phyloP scores from a whole-genome alignment of 2,113 vertebrate species.

The Parus major region DNA sequence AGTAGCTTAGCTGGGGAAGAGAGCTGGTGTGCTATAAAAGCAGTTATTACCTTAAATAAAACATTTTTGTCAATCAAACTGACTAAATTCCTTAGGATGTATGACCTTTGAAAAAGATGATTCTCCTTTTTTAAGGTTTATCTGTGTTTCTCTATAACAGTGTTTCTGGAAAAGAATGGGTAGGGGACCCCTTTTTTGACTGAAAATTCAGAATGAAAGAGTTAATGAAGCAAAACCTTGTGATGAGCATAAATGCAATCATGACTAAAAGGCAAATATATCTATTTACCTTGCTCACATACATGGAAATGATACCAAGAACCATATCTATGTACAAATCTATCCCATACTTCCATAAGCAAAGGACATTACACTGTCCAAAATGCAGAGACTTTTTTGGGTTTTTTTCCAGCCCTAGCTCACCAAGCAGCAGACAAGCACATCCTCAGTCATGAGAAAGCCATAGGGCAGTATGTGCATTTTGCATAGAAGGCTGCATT shows the following conservation, averaged over 20 bases:
- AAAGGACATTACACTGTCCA: neutral
- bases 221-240: neutral
- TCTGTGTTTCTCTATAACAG: neutral
- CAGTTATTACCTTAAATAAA: neutral
- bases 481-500: constrained; percentile 34
- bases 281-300: neutral
- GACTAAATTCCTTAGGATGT: neutral
- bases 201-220: neutral
- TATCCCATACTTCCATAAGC: neutral
- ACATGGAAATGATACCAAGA: neutral
- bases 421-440: neutral
- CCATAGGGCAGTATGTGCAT: neutral
- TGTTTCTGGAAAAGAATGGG: neutral
- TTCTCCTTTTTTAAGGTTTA: neutral
- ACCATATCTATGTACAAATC: neutral
- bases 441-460: constrained; percentile 19
- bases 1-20: neutral
- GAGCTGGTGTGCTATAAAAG: neutral
- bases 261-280: neutral
- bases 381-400: neutral
- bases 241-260: neutral
- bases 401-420: neutral
- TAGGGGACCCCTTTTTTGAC: neutral
- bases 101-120: neutral
- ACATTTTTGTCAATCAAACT: neutral